phyloP scores from a whole-genome alignment of 2,888 invertebrate species.

The Caenorhabditis sp. region DNA sequence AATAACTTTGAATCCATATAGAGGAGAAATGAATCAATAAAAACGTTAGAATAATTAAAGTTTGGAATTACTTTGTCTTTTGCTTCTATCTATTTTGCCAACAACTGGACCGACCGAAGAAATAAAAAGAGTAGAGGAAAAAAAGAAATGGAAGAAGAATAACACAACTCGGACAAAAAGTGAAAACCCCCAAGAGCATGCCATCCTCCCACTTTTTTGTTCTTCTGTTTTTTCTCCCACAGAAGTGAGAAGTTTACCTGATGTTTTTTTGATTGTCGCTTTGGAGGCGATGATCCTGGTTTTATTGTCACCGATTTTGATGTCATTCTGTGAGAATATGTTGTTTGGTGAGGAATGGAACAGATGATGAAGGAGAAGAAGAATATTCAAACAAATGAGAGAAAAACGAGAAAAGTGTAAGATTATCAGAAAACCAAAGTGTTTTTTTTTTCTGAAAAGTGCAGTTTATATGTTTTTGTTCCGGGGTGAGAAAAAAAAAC shows the following conservation, averaged over 20 bases:
- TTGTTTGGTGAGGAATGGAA: background rate
- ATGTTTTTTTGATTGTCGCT: background rate
- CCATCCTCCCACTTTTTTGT: background rate
- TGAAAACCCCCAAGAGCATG: background rate
- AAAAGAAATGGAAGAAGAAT: background rate
- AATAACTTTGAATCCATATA: conserved; percentile 66
- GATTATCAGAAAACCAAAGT: no score
- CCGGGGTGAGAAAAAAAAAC: no score
- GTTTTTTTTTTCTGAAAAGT: no score
- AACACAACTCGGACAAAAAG: background rate
- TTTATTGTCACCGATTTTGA: background rate
- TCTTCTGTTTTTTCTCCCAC: background rate
- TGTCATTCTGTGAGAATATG: background rate
- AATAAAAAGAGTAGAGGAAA: background rate
- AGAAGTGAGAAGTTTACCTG: no score
- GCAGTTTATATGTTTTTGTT: no score
- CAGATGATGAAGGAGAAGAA: background rate
- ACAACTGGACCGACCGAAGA: background rate
- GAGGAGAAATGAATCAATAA: background rate
- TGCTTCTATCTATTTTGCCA: background rate
- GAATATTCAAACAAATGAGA: background rate
- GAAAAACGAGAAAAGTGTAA: background rate
- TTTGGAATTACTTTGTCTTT: background rate
- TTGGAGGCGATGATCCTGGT: background rate
- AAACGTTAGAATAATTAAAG: no score